Evolutionary conservation across 2,888 invertebrate species (phyloP), one percentile per base, ranked within the genome.

Genomic region (Microctonus hyperodae): DNA sequence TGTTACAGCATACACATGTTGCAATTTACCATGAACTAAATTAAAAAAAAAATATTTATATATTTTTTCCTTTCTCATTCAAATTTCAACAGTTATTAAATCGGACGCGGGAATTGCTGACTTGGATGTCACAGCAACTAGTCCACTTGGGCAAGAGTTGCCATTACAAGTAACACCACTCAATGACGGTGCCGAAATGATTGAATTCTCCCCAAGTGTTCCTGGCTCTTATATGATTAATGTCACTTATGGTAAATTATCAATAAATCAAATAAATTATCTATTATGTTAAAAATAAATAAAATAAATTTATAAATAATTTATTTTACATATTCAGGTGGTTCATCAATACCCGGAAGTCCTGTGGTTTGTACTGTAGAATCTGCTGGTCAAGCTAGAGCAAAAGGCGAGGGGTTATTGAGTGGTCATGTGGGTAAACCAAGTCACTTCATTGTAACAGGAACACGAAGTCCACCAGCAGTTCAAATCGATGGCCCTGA

Each of bases 21-120:
- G 44, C 25, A 37, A 68, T 37, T 60, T 5, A 23, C 16, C 53
- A 28, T 48, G 16, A 20, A 10, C 20, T 11, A 16, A 51, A 28
- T 53, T 48, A 22, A 44, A 48, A 1, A 20, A 7, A 20, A 48
- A 13, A 3, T 16, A 25, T 50, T 50, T 22, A n/a, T 25, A 51
- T n/a, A 35, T 23, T 56, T 35, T 31, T 56, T 51, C 28, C 55
- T 44, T 48, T 13, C n/a, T 61, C 10, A n/a, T 44, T 63, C 33
- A 58, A 70, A 70, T 69, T 64, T 67, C 60, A 65, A 20, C 81
- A 92, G 95, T 93, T 75, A 91, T 91, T 79, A 91, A 91, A 70
- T 91, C 90, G 78, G 93, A 92, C 78, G 94, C 93, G 37, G 96
- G 94, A 37, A 88, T 91, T 60, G 95, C 95, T 1, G 94, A 95